A percentile compares a stretch with the other conserved stretches of the same genome.
Evolutionary conservation across 2,113 vertebrate genomes (phyloP).

Genomic region (Phaetusa simplex): DNA sequence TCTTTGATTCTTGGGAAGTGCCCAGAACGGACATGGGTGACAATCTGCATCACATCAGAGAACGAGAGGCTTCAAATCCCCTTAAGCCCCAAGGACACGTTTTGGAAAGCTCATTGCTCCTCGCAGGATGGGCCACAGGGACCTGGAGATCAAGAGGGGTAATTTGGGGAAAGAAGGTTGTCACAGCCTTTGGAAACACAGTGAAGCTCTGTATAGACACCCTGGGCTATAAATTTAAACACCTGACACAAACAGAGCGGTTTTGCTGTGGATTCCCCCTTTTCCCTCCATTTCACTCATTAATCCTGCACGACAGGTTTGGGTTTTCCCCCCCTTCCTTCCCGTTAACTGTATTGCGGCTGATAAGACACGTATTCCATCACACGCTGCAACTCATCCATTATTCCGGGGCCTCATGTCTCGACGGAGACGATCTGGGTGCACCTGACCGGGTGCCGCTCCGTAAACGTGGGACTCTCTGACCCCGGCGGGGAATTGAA

Average conservation of each 20-base stretch:
- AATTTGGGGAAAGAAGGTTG: neutral
- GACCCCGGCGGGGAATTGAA: neutral
- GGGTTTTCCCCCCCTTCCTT: neutral
- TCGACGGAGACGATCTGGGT: neutral
- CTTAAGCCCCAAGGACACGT: neutral
- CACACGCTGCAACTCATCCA: neutral
- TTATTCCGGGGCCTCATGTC: neutral
- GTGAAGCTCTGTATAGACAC: neutral
- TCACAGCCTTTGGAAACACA: neutral
- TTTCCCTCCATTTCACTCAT: neutral
- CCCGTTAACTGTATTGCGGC: neutral
- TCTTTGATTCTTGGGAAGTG: too few species aligned
- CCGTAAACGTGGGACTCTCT: neutral
- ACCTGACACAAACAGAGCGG: neutral
- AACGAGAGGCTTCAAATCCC: neutral
- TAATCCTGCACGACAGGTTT: conserved; percentile 22
- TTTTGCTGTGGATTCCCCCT: neutral
- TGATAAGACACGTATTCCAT: conserved; percentile 9
- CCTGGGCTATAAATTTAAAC: neutral
- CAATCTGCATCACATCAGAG: neutral
- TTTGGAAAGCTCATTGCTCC: neutral
- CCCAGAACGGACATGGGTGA: neutral
- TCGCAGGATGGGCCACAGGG: neutral
- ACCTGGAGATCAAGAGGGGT: neutral
- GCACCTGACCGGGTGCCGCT: neutral